Conservation (phyloP, 2,113 vertebrate genomes). For the Tragelaphus scriptus region DNA sequence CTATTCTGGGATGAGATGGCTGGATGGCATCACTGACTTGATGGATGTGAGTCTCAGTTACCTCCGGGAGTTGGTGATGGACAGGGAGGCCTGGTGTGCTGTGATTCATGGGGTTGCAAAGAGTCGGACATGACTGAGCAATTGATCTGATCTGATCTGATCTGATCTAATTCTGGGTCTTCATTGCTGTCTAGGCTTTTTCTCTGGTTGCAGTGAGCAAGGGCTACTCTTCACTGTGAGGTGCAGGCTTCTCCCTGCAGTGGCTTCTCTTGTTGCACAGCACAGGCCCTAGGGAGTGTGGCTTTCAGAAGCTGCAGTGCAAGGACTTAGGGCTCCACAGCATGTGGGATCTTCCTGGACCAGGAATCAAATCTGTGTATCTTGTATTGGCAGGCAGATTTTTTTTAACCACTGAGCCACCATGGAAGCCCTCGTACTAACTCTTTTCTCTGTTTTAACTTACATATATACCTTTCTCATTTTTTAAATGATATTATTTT, state of each 20-base stretch:
- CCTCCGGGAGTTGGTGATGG: too few species aligned
- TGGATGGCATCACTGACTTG: too few species aligned
- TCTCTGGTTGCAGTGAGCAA: not conserved
- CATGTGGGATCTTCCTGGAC: not conserved
- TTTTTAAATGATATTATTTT: not conserved
- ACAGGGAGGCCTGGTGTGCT: too few species aligned
- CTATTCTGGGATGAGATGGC: not conserved
- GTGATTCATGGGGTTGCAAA: too few species aligned
- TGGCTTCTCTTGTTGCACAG: not conserved
- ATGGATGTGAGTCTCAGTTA: too few species aligned
- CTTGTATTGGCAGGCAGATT: not conserved
- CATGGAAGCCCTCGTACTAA: not conserved
- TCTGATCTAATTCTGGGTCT: not conserved
- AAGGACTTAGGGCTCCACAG: not conserved
- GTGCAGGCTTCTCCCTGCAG: not conserved
- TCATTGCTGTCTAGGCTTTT: not conserved
- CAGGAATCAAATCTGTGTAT: not conserved
- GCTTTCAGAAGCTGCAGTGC: accelerated
- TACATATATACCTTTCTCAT: not conserved
- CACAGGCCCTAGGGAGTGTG: not conserved
- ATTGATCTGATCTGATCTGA: too few species aligned
- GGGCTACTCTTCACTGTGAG: not conserved
- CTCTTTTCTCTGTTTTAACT: not conserved
- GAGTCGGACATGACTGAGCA: too few species aligned
- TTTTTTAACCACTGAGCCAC: not conserved